Base-by-base conservation (phyloP, 37 sponge, comb jelly and placozoan species). In the Ephydatia muelleri region DNA sequence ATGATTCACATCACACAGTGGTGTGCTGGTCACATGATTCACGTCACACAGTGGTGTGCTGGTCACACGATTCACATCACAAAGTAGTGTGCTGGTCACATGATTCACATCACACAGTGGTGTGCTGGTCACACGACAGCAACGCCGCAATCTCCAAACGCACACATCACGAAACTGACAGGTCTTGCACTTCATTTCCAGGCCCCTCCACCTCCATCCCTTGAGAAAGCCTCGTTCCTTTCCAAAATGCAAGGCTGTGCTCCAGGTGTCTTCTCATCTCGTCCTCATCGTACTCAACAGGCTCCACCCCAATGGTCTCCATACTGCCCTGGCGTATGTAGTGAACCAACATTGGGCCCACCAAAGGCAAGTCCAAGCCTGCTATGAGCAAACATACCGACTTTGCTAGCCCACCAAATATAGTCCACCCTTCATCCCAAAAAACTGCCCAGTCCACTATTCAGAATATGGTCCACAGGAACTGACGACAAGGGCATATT, bases 151-250 rank as follows among this genome's bases (percentile, higher is more conserved):
- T 67, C 69, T 81, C 88, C 88, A 88, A 22, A 76, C 77, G 67
- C 88, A 88, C 38, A 88, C 75, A 28, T 76, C 77, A 30, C 37
- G 75, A 35, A 88, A 88, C 77, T 88, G 88, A 43, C 88, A 88
- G 67, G 35, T 38, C 30, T 40, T 28, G 67, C 88, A 88, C 70
- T 88, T 88, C 88, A n/a, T n/a, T n/a, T n/a, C 88, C 81, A 14
- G 72, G 8, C n/a, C 75, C 77, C 71, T 88, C 88, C 8, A 88
- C 65, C 38, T 88, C 88, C 1, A 82, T 76, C 25, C 88, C 88
- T 27, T 28, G 35, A 4, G 88, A 72, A 0, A 8, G 27, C 76
- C 82, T 75, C 57, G 13, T 29, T 25, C 88, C 88, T 5, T 43
- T 28, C 88, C 88, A 88, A 49, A 77, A 88, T 48, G 35, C 49